Base-by-base conservation (phyloP, 2,888 invertebrate species). In the Latrodectus hesperus region DNA sequence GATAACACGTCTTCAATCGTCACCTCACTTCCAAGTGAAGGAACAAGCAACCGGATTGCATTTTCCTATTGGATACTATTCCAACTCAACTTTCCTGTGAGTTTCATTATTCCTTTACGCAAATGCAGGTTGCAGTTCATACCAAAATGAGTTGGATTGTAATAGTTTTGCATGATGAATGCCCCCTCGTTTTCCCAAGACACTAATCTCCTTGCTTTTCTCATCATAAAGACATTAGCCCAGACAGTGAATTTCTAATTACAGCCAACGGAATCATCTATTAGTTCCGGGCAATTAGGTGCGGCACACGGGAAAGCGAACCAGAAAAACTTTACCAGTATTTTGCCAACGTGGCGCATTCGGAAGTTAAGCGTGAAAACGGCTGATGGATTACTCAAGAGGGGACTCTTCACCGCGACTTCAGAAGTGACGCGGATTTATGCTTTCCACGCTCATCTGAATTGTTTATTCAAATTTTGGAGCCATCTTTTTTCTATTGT, bases 211-310 rank as follows among this genome's bases (percentile, higher is more conserved):
- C 4, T 38, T 38, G n/a, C 60, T 60, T 55, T 1, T 60, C 51
- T 71, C 71, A n/a, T 68, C 22, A 9, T 38, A n/a, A 71, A 51
- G 71, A 71, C 71, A 71, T 71, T 71, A 71, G 71, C 16, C 26
- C 65, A 67, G 65, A 67, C 49, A 73, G 77, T 71, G 70, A 70
- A 80, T 70, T 80, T 79, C 78, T 70, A 79, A 84, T 70, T 84
- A 65, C n/a, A 60, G 52, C 79, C 68, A 51, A 85, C 68, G 49
- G 60, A 70, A 60, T 64, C 71, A 65, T 81, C 81, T 87, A 81
- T 87, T 87, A 87, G 86, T 87, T 87, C 86, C 86, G 77, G 86
- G 77, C 81, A 87, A 87, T 87, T 87, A 87, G 77, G 80, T 60
- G 67, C 53, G 51, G 38, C 38, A 22, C 52, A 53, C 55, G 53